Percentiles rank a stretch among this genome's conserved stretches.
phyloP scores from a whole-genome alignment of 2,797 vertebrate species.

The Microctenopoma lineatum region DNA sequence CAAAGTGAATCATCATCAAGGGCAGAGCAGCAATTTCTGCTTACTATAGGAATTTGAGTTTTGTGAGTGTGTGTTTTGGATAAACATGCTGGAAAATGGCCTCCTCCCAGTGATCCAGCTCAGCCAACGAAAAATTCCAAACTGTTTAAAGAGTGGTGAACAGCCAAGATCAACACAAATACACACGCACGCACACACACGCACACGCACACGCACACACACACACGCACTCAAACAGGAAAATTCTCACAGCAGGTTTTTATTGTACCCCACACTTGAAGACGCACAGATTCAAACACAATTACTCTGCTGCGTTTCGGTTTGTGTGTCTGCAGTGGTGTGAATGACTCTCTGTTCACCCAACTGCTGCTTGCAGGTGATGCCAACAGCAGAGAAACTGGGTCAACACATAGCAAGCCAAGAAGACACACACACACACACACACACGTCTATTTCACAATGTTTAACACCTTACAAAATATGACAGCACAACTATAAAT shows the following conservation, averaged over 20 bases:
- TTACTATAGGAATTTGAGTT: not conserved
- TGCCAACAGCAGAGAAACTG: conserved; percentile 61
- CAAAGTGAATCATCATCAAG: conserved; percentile 11
- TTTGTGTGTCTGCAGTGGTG: conserved; percentile 19
- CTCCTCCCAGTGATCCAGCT: conserved; percentile 28
- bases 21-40: not conserved
- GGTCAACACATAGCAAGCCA: conserved; percentile 54
- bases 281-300: conserved; percentile 30
- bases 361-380: conserved; percentile 27
- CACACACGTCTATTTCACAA: conserved; percentile 13
- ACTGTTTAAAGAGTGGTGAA: conserved; percentile 46
- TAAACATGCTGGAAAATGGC: conserved; percentile 61
- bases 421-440: conserved; percentile 22
- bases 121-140: conserved; percentile 32
- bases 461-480: too few species aligned
- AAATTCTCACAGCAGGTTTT: conserved; percentile 18
- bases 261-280: not conserved
- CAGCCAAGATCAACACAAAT: conserved; percentile 62
- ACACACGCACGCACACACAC: not conserved
- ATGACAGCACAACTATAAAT: not conserved
- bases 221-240: not conserved
- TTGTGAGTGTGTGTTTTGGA: conserved; percentile 40
- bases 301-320: conserved; percentile 20
- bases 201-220: not conserved
- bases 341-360: conserved; percentile 50